Evolutionary conservation across 2,797 vertebrate species (phyloP), one percentile per base, ranked within the genome.

Genomic region (Urophycis tenuis): DNA sequence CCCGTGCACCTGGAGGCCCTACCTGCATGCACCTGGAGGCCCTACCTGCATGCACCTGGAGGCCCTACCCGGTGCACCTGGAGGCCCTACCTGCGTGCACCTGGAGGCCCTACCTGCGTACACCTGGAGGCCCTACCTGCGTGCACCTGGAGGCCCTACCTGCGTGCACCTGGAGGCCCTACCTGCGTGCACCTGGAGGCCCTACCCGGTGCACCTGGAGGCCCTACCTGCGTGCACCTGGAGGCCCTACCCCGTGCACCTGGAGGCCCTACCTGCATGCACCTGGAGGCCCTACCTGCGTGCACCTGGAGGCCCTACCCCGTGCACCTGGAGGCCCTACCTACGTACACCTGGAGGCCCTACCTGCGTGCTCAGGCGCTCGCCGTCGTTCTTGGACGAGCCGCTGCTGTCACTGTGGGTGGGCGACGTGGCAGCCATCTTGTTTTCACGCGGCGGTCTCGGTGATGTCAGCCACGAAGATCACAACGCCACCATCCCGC

Each of bases 361-460:
- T 2, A 53, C 45, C 22, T 29, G 30, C 71, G 74, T 14, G 77
- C 80, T 36, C 5, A 91, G 90, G 85, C 91, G 90, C 84, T 89
- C 85, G 45, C 78, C 83, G 74, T 88, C 89, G 14, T 88, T 89
- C 74, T 90, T 92, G 1, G 89, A 90, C 34, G 91, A 92, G 83
- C 86, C 72, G 30, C 91, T 92, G 86, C 90, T 91, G 84, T 92
- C 91, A 31, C 91, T 92, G 86, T 90, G 89, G 70, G 91, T 89
- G 76, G 92, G 91, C 3, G 92, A 92, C 0, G 78, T 74, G 2
- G 91, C 87, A 7, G 89, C 88, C 90, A 92, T 92, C 84, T 83
- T 88, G 3, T 82, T 67, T 73, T 71, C 81, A 79, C 33, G 36
- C 76, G 14, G 82, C 72, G 0, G 77, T 85, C 70, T 80, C 19